Conservation (phyloP, 2,797 vertebrate species). For the Selene dorsalis region DNA sequence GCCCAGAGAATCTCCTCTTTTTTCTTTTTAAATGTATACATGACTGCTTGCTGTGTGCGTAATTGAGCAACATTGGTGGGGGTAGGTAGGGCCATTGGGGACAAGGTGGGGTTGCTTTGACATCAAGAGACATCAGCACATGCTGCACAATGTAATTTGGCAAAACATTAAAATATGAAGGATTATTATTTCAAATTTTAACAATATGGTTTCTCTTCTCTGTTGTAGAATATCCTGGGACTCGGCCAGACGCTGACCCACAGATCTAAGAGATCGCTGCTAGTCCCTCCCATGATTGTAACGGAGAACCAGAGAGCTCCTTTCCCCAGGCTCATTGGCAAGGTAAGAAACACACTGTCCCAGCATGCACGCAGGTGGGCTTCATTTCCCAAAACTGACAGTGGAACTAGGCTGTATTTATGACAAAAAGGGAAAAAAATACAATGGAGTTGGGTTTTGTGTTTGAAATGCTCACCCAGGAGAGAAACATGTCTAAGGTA, state of each 20-base stretch:
- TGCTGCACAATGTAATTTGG: background rate
- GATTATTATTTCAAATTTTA: background rate
- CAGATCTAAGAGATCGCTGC: constrained; percentile 92
- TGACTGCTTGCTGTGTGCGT: constrained; percentile 10
- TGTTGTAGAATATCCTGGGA: constrained; percentile 88
- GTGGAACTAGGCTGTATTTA: background rate
- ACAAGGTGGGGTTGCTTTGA: background rate
- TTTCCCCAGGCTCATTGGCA: constrained; percentile 91
- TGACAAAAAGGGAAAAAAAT: background rate
- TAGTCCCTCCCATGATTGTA: constrained; percentile 90
- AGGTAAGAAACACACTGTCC: constrained; percentile 82
- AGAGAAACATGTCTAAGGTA: background rate
- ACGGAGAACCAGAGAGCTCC: constrained; percentile 95
- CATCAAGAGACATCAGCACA: background rate
- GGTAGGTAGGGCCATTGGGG: background rate
- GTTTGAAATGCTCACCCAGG: background rate
- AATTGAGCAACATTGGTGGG: background rate
- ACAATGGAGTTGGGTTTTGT: background rate
- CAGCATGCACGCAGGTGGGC: background rate
- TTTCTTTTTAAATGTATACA: constrained; percentile 1
- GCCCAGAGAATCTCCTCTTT: constrained; percentile 1
- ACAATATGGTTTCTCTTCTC: constrained; percentile 29
- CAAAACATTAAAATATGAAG: background rate
- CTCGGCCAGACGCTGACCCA: constrained; percentile 81
- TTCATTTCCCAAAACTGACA: constrained; percentile 18